These are phyloP conservation scores for Drosophila putrida DNA, from an alignment of 2,888 invertebrate species.

Conservation along the genomic window DNA sequence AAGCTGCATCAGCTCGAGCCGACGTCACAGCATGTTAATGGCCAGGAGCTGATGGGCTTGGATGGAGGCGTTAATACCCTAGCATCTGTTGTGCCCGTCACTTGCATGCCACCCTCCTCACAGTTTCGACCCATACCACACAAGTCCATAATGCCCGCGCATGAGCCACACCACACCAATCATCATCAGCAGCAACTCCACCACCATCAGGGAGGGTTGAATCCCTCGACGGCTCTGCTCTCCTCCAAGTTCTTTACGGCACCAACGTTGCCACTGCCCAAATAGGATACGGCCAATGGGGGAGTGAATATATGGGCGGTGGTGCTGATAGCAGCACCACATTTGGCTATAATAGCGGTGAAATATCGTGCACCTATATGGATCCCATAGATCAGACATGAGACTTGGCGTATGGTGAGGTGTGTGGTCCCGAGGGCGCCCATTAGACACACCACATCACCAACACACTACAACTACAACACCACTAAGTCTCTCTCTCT, in stretches of 20 bases:
- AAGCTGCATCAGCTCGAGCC: constrained; percentile 78
- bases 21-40: constrained; percentile 57
- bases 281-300: constrained; percentile 85
- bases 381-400: constrained; percentile 84
- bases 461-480: constrained; percentile 47
- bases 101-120: constrained; percentile 85
- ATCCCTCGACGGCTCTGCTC: constrained; percentile 84
- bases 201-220: constrained; percentile 59
- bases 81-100: constrained; percentile 82
- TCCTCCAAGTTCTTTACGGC: constrained; percentile 85
- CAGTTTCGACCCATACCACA: constrained; percentile 86
- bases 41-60: constrained; percentile 73
- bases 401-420: constrained; percentile 79
- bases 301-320: constrained; percentile 70
- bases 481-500: constrained; percentile 70
- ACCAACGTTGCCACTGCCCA: constrained; percentile 84
- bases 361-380: constrained; percentile 84
- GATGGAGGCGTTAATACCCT: constrained; percentile 82
- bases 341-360: constrained; percentile 81
- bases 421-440: constrained; percentile 76
- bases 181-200: constrained; percentile 48
- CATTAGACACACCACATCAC: constrained; percentile 54
- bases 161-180: constrained; percentile 67
- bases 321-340: constrained; percentile 52
- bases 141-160: constrained; percentile 83